Conservation (phyloP, 2,888 invertebrate genomes). For the Pteria penguin region DNA sequence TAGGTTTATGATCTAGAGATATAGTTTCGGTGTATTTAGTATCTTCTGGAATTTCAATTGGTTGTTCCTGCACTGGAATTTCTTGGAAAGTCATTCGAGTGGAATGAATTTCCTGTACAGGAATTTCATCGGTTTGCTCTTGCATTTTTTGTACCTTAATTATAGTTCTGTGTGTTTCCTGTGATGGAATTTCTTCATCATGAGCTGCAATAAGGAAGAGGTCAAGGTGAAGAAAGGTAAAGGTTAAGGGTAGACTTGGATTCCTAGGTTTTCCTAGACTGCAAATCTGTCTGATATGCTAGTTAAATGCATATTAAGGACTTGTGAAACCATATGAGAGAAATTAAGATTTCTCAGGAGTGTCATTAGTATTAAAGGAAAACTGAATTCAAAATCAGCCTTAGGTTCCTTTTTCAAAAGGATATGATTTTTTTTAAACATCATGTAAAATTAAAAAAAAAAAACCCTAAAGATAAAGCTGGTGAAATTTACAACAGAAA, state of each 20-base stretch:
- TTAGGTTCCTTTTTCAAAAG: too few relatives aligned
- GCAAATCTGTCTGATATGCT: too few relatives aligned
- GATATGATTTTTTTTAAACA: too few relatives aligned
- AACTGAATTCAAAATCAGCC: too few relatives aligned
- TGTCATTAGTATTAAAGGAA: too few relatives aligned
- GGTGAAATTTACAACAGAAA: too few relatives aligned
- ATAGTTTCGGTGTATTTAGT: conserved; percentile 56
- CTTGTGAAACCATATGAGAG: too few relatives aligned
- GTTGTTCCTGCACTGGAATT: conserved; percentile 32
- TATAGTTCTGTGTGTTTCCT: conserved; percentile 70
- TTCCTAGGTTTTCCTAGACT: too few relatives aligned
- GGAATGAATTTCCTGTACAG: conserved; percentile 52
- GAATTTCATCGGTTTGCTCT: conserved; percentile 39
- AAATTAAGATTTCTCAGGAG: too few relatives aligned
- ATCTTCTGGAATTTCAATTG: conserved; percentile 59
- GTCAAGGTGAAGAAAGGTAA: conserved; percentile 22
- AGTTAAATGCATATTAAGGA: too few relatives aligned
- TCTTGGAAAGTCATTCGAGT: conserved; percentile 51
- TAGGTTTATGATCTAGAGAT: conserved; percentile 49
- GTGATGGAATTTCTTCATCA: conserved; percentile 66
- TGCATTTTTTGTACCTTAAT: conserved; percentile 69
- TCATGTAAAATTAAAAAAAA: too few relatives aligned
- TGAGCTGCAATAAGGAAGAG: conserved; percentile 50
- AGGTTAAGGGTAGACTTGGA: background rate
- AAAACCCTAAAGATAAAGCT: too few relatives aligned